These are phyloP conservation scores for Drosophila anceps DNA, from an alignment of 2,888 invertebrate genomes.

Conservation along the genomic window DNA sequence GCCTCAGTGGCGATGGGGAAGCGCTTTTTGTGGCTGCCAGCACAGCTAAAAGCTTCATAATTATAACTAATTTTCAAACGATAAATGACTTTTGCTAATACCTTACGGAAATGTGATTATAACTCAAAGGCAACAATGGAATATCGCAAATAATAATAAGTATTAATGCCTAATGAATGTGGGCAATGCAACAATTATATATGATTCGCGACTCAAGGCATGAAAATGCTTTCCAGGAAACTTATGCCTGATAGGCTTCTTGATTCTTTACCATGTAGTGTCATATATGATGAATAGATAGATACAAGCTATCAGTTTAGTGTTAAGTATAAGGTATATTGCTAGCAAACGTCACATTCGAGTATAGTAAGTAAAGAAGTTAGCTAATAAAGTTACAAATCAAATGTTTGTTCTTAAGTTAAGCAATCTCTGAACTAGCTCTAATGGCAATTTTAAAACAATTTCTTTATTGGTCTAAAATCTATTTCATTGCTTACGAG, in stretches of 20 bases:
- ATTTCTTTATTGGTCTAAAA: neutral
- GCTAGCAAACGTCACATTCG: too few species aligned
- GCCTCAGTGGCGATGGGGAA: neutral
- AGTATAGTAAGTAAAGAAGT: too few species aligned
- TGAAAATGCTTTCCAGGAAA: constrained; percentile 7
- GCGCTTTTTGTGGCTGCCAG: constrained; percentile 1
- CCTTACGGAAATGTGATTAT: constrained; percentile 12
- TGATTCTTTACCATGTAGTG: neutral
- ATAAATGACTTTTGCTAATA: constrained; percentile 26
- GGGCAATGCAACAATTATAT: constrained; percentile 1
- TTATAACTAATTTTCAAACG: constrained; percentile 69
- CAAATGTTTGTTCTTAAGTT: neutral
- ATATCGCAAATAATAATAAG: neutral
- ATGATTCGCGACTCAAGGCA: neutral
- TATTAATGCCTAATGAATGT: constrained; percentile 5
- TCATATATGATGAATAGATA: neutral
- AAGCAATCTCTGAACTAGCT: neutral
- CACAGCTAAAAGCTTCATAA: constrained; percentile 55
- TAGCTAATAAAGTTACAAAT: neutral
- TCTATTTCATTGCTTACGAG: neutral
- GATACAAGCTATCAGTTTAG: neutral
- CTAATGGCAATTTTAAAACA: neutral
- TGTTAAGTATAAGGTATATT: neutral
- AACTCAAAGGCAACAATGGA: neutral
- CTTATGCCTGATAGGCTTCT: neutral